Evolutionary conservation across 1,140 invertebrate species (phyloP).

Genomic region (Philopotamus ludificatus): DNA sequence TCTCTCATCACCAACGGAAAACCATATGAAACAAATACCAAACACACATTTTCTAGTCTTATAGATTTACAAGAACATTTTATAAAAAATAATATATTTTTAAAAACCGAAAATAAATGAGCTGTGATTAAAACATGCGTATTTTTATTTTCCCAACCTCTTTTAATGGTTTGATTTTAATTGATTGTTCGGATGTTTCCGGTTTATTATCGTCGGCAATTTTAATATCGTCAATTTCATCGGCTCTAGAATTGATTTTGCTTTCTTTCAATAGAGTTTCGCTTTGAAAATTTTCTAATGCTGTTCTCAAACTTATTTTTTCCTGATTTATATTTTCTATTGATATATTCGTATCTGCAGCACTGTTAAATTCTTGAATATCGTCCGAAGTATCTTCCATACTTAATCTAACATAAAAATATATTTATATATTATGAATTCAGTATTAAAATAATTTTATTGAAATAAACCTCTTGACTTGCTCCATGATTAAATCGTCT

Average conservation of each 20-base stretch:
- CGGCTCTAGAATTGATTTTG: not conserved
- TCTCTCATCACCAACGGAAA: conserved; percentile 45
- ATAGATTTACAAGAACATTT: not conserved
- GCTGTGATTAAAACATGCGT: not conserved
- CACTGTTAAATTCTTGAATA: not conserved
- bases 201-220: not conserved
- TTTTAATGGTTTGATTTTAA: conserved; percentile 19
- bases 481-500: conserved; percentile 34
- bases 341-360: conserved; percentile 3
- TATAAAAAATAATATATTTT: conserved; percentile 12
- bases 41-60: not conserved
- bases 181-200: conserved; percentile 2
- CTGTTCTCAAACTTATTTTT: conserved; percentile 56
- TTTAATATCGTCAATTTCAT: not conserved
- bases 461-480: conserved; percentile 33
- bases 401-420: conserved; percentile 32
- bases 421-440: conserved; percentile 4
- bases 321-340: conserved; percentile 53
- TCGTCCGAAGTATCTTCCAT: conserved; percentile 31
- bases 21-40: not conserved
- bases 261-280: conserved; percentile 21
- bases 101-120: too few relatives aligned
- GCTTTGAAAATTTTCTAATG: conserved; percentile 44
- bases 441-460: not conserved
- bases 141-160: conserved; percentile 9